phyloP scores from a whole-genome alignment of 92 coral and sea anemone species.

The Parazoanthus darwini region DNA sequence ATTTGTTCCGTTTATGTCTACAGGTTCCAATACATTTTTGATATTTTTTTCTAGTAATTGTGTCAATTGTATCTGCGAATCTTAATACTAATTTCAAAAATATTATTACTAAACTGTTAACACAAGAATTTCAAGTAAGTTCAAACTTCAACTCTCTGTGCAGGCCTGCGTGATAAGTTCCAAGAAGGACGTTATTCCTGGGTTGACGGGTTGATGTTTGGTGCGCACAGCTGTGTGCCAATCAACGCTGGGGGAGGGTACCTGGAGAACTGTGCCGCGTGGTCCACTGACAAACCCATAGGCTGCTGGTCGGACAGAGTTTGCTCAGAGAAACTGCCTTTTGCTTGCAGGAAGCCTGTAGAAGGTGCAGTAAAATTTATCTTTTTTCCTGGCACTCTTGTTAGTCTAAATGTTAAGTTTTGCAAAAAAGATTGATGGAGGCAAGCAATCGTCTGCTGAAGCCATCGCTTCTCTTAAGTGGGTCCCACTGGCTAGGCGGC shows the following conservation, averaged over 20 bases:
- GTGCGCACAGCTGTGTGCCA: constrained; percentile 68
- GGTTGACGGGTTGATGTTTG: constrained; percentile 77
- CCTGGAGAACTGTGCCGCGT: constrained; percentile 81
- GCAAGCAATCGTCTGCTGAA: too few relatives aligned
- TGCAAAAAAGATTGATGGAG: too few relatives aligned
- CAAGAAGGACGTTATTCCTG: constrained; percentile 76
- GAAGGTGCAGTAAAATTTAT: constrained; percentile 57
- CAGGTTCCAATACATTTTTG: too few relatives aligned
- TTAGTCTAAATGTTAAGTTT: too few relatives aligned
- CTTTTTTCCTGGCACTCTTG: background rate
- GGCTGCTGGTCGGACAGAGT: constrained; percentile 89
- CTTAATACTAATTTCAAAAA: background rate
- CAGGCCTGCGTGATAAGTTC: constrained; percentile 73
- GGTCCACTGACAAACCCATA: constrained; percentile 74
- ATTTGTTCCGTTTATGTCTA: too few relatives aligned
- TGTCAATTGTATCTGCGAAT: too few relatives aligned
- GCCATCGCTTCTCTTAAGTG: too few relatives aligned
- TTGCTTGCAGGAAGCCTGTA: constrained; percentile 83
- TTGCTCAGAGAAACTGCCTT: constrained; percentile 69
- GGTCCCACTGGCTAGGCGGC: too few relatives aligned
- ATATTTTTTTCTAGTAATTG: too few relatives aligned
- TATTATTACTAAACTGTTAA: too few relatives aligned
- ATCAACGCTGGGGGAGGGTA: constrained; percentile 70
- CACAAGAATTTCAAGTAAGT: background rate
- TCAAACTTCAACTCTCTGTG: background rate